Percentiles rank a stretch among this genome's conserved stretches.
Evolutionary conservation across 2,797 vertebrate species (phyloP).

Genomic region (Phataginus tricuspis): DNA sequence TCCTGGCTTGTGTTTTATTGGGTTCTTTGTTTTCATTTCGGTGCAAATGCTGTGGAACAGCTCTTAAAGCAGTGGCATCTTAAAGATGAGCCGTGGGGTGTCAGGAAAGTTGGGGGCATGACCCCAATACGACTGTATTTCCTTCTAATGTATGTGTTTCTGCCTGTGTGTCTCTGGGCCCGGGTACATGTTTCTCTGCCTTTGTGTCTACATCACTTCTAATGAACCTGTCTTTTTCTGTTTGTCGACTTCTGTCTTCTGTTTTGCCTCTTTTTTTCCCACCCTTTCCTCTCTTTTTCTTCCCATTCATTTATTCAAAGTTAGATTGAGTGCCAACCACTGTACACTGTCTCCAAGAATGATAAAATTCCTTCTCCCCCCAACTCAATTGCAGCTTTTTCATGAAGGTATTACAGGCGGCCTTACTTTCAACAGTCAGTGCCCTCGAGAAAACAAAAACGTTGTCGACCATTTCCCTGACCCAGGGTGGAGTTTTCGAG

Average conservation of each 20-base stretch:
- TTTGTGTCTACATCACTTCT: not conserved
- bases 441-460: not conserved
- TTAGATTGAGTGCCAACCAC: not conserved
- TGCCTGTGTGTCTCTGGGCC: not conserved
- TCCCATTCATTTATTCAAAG: not conserved
- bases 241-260: not conserved
- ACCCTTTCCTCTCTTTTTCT: not conserved
- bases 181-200: not conserved
- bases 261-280: not conserved
- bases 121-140: not conserved
- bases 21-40: not conserved
- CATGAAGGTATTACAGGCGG: not conserved
- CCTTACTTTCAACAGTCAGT: not conserved
- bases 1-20: not conserved
- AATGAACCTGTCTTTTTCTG: not conserved
- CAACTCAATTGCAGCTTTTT: not conserved
- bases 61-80: not conserved
- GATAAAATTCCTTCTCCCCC: not conserved
- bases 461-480: not conserved
- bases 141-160: not conserved
- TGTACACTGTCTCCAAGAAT: not conserved
- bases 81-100: not conserved
- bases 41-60: not conserved
- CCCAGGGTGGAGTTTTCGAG: not conserved
- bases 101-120: rapidly evolving